Evolutionary conservation across 2,797 vertebrate species (phyloP).

Genomic region (Oreortyx pictus): DNA sequence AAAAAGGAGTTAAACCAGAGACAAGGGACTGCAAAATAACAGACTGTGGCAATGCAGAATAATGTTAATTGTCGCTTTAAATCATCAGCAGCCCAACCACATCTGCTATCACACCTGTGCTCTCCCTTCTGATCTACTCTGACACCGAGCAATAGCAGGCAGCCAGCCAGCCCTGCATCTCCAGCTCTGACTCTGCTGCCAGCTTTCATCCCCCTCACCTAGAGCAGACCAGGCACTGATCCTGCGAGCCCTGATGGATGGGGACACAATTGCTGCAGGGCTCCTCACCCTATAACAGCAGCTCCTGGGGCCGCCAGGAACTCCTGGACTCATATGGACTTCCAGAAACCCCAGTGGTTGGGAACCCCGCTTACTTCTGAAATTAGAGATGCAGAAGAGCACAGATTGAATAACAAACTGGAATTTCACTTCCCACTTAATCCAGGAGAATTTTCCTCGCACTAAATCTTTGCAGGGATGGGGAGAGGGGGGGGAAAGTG

Average conservation of each 20-base stretch:
- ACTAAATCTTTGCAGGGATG: not conserved
- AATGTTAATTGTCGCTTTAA: conserved; percentile 58
- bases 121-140: conserved; percentile 40
- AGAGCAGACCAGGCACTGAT: conserved; percentile 13
- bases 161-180: not conserved
- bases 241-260: conserved; percentile 24
- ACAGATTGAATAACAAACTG: conserved; percentile 5
- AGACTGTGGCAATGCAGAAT: conserved; percentile 25
- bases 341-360: conserved; percentile 41
- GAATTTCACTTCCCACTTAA: conserved; percentile 3
- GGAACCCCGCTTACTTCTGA: conserved; percentile 14
- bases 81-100: conserved; percentile 38
- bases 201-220: conserved; percentile 6
- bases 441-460: conserved; percentile 8
- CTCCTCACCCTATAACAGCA: conserved; percentile 27
- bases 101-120: conserved; percentile 73
- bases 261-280: conserved; percentile 15
- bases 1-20: not conserved
- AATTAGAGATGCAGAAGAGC: not conserved
- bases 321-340: conserved; percentile 2
- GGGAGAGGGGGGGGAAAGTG: not conserved
- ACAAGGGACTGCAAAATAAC: not conserved
- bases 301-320: not conserved
- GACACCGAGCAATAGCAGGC: conserved; percentile 49
- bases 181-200: conserved; percentile 12